Evolutionary conservation across 2,888 invertebrate species (phyloP).

Genomic region (Drosophila birchii): DNA sequence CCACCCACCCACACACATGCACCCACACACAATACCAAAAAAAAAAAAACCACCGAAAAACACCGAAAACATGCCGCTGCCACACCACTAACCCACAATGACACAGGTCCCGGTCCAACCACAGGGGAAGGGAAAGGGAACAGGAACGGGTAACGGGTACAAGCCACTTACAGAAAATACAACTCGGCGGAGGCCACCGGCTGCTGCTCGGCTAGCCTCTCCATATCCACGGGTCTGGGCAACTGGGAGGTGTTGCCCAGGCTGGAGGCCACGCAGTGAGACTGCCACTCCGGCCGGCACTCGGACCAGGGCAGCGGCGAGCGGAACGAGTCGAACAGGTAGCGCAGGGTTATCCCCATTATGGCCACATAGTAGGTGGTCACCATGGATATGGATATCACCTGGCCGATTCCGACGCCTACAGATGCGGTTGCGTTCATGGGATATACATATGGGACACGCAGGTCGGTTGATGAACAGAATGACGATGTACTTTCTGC

Average conservation of each 20-base stretch:
- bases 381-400: slow-evolving; percentile 86
- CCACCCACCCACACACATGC: slow-evolving; percentile 9
- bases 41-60: slow-evolving; percentile 14
- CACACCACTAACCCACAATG: slow-evolving; percentile 27
- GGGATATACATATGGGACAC: slow-evolving; percentile 16
- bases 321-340: slow-evolving; percentile 87
- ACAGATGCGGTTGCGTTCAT: slow-evolving; percentile 25
- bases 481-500: slow-evolving; percentile 23
- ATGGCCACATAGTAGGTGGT: slow-evolving; percentile 89
- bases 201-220: slow-evolving; percentile 36
- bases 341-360: slow-evolving; percentile 88
- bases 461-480: slow-evolving; percentile 27
- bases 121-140: neutral
- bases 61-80: slow-evolving; percentile 39
- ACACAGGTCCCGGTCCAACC: slow-evolving; percentile 19
- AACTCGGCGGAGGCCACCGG: slow-evolving; percentile 84
- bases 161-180: slow-evolving; percentile 85
- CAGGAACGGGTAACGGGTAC: slow-evolving; percentile 16
- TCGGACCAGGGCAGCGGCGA: slow-evolving; percentile 87
- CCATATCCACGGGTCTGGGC: slow-evolving; percentile 29
- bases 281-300: slow-evolving; percentile 86
- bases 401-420: slow-evolving; percentile 87
- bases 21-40: slow-evolving; percentile 20
- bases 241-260: slow-evolving; percentile 59
- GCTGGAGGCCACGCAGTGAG: slow-evolving; percentile 84